phyloP scores from a whole-genome alignment of 2,888 invertebrate species.

The Caenorhabditis parvicauda region DNA sequence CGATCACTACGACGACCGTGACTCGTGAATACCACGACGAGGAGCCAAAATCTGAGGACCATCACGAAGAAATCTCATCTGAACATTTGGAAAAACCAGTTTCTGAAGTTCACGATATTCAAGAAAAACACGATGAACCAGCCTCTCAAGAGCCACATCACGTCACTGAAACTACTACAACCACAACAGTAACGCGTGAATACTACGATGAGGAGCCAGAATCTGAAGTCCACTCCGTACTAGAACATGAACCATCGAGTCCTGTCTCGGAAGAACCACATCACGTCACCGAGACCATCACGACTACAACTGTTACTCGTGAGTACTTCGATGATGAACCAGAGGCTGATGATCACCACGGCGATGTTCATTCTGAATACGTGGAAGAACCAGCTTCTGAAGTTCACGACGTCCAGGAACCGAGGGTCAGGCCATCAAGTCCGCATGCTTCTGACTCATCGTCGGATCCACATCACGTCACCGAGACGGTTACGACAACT shows the following conservation, averaged over 20 bases:
- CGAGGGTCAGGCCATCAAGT: too few species aligned
- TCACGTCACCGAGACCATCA: too few species aligned
- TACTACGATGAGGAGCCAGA: too few species aligned
- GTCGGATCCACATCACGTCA: too few species aligned
- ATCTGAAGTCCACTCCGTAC: slow-evolving; percentile 5
- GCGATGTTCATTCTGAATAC: too few species aligned
- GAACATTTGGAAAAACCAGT: background rate
- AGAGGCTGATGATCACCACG: background rate
- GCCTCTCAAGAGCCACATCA: too few species aligned
- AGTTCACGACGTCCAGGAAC: too few species aligned
- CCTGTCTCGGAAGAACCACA: too few species aligned
- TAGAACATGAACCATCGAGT: slow-evolving; percentile 3
- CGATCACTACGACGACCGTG: slow-evolving; percentile 4
- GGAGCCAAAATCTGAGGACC: background rate
- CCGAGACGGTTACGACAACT: slow-evolving; percentile 3
- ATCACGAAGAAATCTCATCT: background rate
- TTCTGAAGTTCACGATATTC: slow-evolving; percentile 5
- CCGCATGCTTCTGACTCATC: too few species aligned
- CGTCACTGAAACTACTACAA: too few species aligned
- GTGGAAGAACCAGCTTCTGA: too few species aligned
- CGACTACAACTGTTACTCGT: too few species aligned
- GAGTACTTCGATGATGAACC: slow-evolving; percentile 12
- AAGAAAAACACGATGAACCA: slow-evolving; percentile 15
- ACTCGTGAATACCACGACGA: slow-evolving; percentile 1
- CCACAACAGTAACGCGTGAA: slow-evolving; percentile 19